These are phyloP conservation scores for Ichneumon xanthorius DNA, from an alignment of 2,888 invertebrate genomes.

Conservation along the genomic window DNA sequence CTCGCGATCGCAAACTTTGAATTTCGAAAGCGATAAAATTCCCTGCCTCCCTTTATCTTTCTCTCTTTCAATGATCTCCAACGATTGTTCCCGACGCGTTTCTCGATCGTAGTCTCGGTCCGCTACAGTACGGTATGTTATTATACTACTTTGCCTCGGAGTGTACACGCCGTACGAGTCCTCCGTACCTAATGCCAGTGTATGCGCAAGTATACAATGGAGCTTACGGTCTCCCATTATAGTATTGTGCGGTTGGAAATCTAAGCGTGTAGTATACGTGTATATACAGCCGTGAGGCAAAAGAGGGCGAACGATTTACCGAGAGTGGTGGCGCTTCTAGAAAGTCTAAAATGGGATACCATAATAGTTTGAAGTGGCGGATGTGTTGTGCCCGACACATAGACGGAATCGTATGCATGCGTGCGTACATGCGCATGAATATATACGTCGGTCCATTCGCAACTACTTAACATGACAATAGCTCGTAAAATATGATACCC, in stretches of 20 bases:
- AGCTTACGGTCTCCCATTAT: conserved; percentile 28
- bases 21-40: conserved; percentile 3
- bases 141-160: conserved; percentile 11
- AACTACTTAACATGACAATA: conserved; percentile 74
- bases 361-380: conserved; percentile 13
- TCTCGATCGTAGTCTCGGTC: conserved; percentile 12
- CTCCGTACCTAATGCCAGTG: conserved; percentile 12
- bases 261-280: not conserved
- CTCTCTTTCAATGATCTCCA: not conserved
- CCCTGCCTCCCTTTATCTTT: not conserved
- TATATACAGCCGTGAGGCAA: not conserved
- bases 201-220: conserved; percentile 18
- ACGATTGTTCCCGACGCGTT: conserved; percentile 9
- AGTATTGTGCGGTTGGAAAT: conserved; percentile 36
- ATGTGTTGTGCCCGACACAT: not conserved
- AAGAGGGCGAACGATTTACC: conserved; percentile 28
- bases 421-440: conserved; percentile 37
- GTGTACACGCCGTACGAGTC: not conserved
- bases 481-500: conserved; percentile 74
- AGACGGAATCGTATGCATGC: not conserved
- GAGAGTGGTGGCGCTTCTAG: conserved; percentile 46
- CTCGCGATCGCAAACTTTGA: conserved; percentile 5
- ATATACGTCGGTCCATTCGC: conserved; percentile 65
- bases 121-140: not conserved
- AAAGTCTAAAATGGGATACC: conserved; percentile 52